Percentiles rank a stretch among this genome's conserved stretches.
Conservation (phyloP, 2,888 invertebrate genomes). For the Mantis religiosa region DNA sequence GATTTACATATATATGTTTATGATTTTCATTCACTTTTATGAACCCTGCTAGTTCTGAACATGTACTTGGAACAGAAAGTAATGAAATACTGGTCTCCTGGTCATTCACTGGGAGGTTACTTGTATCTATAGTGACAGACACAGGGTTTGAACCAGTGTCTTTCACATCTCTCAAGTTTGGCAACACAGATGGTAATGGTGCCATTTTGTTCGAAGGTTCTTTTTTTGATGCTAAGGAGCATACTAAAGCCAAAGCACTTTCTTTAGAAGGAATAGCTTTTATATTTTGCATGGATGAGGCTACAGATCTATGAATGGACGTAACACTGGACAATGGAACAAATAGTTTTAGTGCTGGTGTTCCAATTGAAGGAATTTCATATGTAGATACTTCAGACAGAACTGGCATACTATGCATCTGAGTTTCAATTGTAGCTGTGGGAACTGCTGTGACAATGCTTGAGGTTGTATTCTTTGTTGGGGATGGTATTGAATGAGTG, state of each 20-base stretch:
- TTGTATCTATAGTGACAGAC: not conserved
- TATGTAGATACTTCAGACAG: not conserved
- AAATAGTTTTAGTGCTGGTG: not conserved
- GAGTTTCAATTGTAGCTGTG: not conserved
- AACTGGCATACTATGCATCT: not conserved
- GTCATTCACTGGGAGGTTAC: not conserved
- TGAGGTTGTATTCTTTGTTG: not conserved
- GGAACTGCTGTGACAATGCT: not conserved
- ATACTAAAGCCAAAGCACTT: not conserved
- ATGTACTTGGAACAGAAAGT: not conserved
- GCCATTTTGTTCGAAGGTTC: not conserved
- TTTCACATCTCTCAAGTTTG: not conserved
- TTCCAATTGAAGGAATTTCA: not conserved
- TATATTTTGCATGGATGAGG: not conserved
- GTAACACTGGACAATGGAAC: not conserved
- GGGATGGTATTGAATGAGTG: not conserved
- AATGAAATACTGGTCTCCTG: not conserved
- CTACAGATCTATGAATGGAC: not conserved
- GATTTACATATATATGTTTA: not conserved
- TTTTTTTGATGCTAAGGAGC: not conserved
- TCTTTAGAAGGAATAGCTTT: not conserved
- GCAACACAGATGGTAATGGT: constrained; percentile 8
- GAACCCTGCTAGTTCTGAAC: not conserved
- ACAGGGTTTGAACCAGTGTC: not conserved
- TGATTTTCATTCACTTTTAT: not conserved